phyloP scores from a whole-genome alignment of 2,888 invertebrate genomes.

The Escarpia spicata region DNA sequence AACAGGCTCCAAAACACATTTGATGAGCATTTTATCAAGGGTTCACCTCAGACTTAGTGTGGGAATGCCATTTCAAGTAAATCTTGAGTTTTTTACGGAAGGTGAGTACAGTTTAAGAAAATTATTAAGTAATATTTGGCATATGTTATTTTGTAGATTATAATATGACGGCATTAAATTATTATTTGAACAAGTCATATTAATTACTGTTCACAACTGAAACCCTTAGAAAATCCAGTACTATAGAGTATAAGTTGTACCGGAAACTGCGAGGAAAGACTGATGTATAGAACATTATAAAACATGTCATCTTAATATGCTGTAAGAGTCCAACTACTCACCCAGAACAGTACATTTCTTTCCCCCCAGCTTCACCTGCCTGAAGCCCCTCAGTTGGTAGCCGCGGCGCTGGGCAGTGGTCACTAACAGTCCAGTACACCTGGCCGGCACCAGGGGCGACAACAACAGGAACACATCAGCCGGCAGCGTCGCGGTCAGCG shows the following conservation, averaged over 20 bases:
- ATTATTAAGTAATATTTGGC: too few species aligned
- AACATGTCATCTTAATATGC: background rate
- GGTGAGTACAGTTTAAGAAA: too few species aligned
- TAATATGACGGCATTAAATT: too few species aligned
- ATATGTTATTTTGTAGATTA: too few species aligned
- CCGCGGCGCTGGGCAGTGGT: constrained; percentile 55
- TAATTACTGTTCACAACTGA: too few species aligned
- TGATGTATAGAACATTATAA: background rate
- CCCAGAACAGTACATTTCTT: constrained; percentile 54
- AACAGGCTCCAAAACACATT: too few species aligned
- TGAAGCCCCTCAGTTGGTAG: constrained; percentile 56
- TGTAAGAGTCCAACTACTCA: constrained; percentile 38
- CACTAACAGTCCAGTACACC: constrained; percentile 54
- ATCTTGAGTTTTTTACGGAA: too few species aligned
- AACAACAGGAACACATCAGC: constrained; percentile 55
- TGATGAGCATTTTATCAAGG: too few species aligned
- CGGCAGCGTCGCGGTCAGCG: constrained; percentile 51
- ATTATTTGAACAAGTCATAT: too few species aligned
- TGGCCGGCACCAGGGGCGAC: constrained; percentile 56
- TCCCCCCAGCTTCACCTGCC: constrained; percentile 47
- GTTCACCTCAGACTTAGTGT: too few species aligned
- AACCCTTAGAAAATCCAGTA: background rate
- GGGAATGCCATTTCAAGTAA: too few species aligned
- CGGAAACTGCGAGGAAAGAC: background rate
- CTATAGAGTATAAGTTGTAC: background rate